Evolutionary conservation across 64 coral and sea anemone species (phyloP), one percentile per base, ranked within the genome.

Genomic region (Actinia equina): DNA sequence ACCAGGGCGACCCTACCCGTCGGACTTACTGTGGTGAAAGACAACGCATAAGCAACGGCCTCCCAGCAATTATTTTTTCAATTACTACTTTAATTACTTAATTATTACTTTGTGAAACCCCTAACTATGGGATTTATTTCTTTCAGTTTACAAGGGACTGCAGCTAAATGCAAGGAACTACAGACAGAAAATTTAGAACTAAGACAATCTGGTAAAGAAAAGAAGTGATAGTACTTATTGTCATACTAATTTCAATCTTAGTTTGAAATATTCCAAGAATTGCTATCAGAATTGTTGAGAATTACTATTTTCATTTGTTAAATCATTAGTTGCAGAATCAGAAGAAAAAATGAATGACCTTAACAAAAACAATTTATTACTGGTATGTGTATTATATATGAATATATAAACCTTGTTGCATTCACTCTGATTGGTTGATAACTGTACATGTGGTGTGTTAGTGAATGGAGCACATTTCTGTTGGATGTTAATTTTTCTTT

Each of bases 121-220:
- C 9, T n/a, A 56, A 56, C n/a, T 10, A n/a, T 6, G n/a, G n/a
- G n/a, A n/a, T n/a, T 65, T n/a, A n/a, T 65, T 8, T 42, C 53
- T 51, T 83, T 84, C 83, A 96, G 94, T 80, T 87, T 79, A 20
- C 91, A 96, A 76, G 25, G 69, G 67, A 52, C 87, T 17, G 82
- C 86, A 43, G 91, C 92, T 55, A 96, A 93, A 87, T 92, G 74
- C 63, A 96, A 90, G 71, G 86, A 59, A 57, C 71, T 90, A 23
- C 91, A 96, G 44, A 90, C 82, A 58, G 94, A 96, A 69, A 96
- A 93, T 87, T 44, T 85, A 17, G 94, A 96, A 41, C 91, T 96
- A 52, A 84, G 94, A 64, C 94, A 96, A 88, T 26, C 94, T 52
- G 94, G 94, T 96, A n/a, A n/a, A 12, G 6, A 60, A 53, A 26